Evolutionary conservation across 2,113 vertebrate genomes (phyloP), one percentile per base, ranked within the genome.

Genomic region (Astur gentilis): DNA sequence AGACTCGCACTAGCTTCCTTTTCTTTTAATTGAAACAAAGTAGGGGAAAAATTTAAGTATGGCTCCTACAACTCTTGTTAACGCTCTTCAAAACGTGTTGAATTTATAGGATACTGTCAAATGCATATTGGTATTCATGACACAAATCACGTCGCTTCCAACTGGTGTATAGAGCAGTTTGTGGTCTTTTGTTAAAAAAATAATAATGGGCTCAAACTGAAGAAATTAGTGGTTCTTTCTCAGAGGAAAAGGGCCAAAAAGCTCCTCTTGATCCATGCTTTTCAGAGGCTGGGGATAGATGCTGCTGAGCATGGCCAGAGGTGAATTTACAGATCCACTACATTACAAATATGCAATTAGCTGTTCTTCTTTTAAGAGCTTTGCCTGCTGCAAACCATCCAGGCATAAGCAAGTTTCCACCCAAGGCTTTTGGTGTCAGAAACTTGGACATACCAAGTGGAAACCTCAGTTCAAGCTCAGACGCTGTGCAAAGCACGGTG

Each of bases 31-130:
- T 54, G 52, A 54, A 58, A 96, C 90, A 73, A 90, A 64, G 42
- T 52, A 55, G 27, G 57, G 47, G 73, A 85, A 93, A 58, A 94
- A 91, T 90, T 92, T 83, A 77, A 92, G 93, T 89, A 90, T 66
- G 26, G 67, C 36, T 95, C 80, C 93, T 92, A 90, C 69, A 97
- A 92, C 64, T 96, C 96, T 72, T 87, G 94, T 91, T 95, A 94
- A 60, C 2, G 80, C 95, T 96, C 85, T 93, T 96, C 88, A 91
- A 87, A 97, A 91, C 0, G 2, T 83, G 90, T 77, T 95, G 93
- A 88, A 90, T 96, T 97, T 97, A 96, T 93, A 92, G 94, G 93
- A 92, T 93, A 80, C 85, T 75, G 31, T 96, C 97, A 97, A 97
- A 88, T 0, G 12, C 54, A 2, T 95, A 95, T 97, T 97, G 89